Evolutionary conservation across 2,113 vertebrate genomes (phyloP).

Genomic region (Acanthochromis polyacanthus): DNA sequence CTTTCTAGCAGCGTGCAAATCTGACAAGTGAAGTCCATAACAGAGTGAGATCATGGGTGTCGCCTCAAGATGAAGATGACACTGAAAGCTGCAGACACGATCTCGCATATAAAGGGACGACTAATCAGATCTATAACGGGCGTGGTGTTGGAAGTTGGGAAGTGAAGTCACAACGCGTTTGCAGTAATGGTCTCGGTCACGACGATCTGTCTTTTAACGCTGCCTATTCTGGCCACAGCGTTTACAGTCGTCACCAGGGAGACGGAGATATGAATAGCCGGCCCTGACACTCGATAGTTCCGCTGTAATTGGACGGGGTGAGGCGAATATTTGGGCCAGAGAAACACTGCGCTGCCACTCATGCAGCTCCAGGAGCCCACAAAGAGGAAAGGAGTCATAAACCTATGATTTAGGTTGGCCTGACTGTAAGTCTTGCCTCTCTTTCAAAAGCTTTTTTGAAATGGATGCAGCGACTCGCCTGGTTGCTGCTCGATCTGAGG

Average conservation of each 20-base stretch:
- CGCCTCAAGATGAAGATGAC: not conserved
- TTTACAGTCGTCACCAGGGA: slow-evolving; percentile 72
- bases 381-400: slow-evolving; percentile 52
- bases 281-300: slow-evolving; percentile 78
- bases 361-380: slow-evolving; percentile 34
- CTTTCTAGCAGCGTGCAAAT: not conserved
- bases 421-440: slow-evolving; percentile 57
- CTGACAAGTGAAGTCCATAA: not conserved
- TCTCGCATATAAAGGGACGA: not conserved
- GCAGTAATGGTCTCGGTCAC: slow-evolving; percentile 31
- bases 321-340: slow-evolving; percentile 75
- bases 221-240: slow-evolving; percentile 48
- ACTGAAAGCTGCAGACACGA: not conserved
- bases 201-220: slow-evolving; percentile 34
- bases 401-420: slow-evolving; percentile 43
- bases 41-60: not conserved
- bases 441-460: slow-evolving; percentile 40
- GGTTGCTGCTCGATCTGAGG: slow-evolving; percentile 9
- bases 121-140: not conserved
- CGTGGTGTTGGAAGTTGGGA: not conserved
- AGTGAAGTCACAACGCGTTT: slow-evolving; percentile 29
- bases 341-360: slow-evolving; percentile 25
- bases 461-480: slow-evolving; percentile 35
- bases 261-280: slow-evolving; percentile 84
- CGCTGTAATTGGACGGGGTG: slow-evolving; percentile 48